Conservation (phyloP, 2,797 vertebrate genomes). For the Spea hammondii region DNA sequence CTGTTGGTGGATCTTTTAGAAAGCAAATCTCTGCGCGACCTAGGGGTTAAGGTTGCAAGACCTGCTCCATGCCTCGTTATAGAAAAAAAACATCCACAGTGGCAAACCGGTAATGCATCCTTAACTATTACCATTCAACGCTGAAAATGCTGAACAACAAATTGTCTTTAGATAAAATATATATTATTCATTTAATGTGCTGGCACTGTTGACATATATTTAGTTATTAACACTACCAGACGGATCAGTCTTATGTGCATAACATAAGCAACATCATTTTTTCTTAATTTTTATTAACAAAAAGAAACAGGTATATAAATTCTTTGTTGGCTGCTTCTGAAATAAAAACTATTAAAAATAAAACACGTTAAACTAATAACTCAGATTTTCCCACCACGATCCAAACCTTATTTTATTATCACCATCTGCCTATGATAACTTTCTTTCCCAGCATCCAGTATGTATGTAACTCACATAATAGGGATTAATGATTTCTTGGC, state of each 20-base stretch:
- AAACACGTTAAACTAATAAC: slow-evolving; percentile 8
- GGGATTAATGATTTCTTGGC: slow-evolving; percentile 3
- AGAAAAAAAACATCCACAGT: too few relatives aligned
- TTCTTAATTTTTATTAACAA: not conserved
- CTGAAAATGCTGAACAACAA: too few relatives aligned
- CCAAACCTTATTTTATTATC: slow-evolving; percentile 10
- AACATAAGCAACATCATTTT: not conserved
- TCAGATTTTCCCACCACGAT: not conserved
- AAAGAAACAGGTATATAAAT: not conserved
- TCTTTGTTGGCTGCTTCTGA: not conserved
- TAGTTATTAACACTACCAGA: not conserved
- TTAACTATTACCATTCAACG: too few relatives aligned
- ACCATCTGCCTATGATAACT: slow-evolving; percentile 10
- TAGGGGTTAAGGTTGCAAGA: too few relatives aligned
- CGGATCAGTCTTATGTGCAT: not conserved
- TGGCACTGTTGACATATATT: not conserved
- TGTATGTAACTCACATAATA: not conserved
- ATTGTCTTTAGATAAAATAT: too few relatives aligned
- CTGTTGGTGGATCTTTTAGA: too few relatives aligned
- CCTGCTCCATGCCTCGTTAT: too few relatives aligned
- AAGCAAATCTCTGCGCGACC: too few relatives aligned
- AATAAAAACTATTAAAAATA: not conserved
- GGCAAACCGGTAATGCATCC: too few relatives aligned
- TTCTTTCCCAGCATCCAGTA: slow-evolving; percentile 6
- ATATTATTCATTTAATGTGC: not conserved